phyloP scores from a whole-genome alignment of 2,888 invertebrate genomes.

The Andrena camellia region DNA sequence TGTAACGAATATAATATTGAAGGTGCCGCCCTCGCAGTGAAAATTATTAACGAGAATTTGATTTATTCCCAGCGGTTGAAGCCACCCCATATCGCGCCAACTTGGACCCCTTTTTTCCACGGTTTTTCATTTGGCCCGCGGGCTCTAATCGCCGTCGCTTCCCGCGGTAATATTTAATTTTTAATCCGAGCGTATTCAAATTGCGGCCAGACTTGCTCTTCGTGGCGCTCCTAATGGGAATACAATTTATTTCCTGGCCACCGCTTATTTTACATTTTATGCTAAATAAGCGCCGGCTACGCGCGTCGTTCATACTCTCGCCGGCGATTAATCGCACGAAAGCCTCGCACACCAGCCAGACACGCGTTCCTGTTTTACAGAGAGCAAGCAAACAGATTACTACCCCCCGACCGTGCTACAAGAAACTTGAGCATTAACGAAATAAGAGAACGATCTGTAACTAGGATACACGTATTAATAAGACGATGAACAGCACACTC shows the following conservation, averaged over 20 bases:
- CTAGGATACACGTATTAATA: constrained; percentile 25
- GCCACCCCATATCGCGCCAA: constrained; percentile 46
- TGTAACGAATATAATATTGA: not conserved
- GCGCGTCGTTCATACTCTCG: constrained; percentile 62
- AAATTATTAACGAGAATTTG: constrained; percentile 73
- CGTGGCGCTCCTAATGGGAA: constrained; percentile 82
- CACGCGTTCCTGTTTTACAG: constrained; percentile 21
- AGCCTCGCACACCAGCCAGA: constrained; percentile 5
- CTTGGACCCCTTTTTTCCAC: constrained; percentile 42
- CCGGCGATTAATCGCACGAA: constrained; percentile 62
- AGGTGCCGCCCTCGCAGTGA: not conserved
- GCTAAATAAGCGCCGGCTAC: constrained; percentile 77
- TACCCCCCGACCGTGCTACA: not conserved
- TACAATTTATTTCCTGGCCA: constrained; percentile 83
- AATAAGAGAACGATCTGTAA: not conserved
- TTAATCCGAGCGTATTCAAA: constrained; percentile 84
- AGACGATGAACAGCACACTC: constrained; percentile 35
- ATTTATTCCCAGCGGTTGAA: constrained; percentile 56
- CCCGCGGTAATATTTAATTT: constrained; percentile 83
- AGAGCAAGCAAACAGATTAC: constrained; percentile 7
- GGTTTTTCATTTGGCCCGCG: constrained; percentile 68
- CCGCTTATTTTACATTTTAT: constrained; percentile 82
- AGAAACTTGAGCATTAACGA: not conserved
- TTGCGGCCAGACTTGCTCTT: constrained; percentile 71
- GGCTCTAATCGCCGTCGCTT: constrained; percentile 77